These are phyloP conservation scores for Gopherus flavomarginatus DNA, from an alignment of 2,113 vertebrate genomes.

Conservation along the genomic window DNA sequence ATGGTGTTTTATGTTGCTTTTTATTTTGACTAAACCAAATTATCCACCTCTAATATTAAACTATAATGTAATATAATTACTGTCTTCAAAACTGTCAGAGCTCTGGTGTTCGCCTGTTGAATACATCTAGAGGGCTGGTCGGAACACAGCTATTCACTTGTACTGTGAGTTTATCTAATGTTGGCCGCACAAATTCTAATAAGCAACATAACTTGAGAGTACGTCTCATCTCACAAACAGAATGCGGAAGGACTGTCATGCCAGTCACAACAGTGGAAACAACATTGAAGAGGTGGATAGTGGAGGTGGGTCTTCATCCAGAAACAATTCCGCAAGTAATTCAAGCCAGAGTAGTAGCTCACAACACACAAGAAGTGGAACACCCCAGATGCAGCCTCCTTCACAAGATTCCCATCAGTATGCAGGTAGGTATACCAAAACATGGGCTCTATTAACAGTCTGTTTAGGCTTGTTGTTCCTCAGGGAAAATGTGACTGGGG, in stretches of 20 bases:
- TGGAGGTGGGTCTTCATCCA: constrained; percentile 73
- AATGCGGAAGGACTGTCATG: constrained; percentile 92
- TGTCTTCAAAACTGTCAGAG: neutral
- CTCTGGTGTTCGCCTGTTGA: neutral
- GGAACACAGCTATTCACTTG: fast-evolving
- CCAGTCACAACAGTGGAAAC: constrained; percentile 85
- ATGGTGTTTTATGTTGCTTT: neutral
- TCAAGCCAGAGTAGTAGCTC: constrained; percentile 87
- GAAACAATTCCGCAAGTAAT: constrained; percentile 80
- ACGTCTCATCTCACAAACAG: constrained; percentile 68
- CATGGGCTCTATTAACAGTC: neutral
- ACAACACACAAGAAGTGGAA: constrained; percentile 83
- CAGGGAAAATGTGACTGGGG: fast-evolving
- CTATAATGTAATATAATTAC: neutral
- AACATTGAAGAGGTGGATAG: constrained; percentile 88
- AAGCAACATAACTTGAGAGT: neutral
- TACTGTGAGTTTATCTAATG: neutral
- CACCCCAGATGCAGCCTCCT: constrained; percentile 73
- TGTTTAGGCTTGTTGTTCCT: neutral
- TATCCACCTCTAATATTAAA: neutral
- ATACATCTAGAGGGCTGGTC: neutral
- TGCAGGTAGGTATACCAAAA: constrained; percentile 68
- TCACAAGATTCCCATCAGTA: constrained; percentile 78
- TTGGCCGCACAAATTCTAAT: fast-evolving
- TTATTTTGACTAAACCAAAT: neutral